Evolutionary conservation across 2,888 invertebrate genomes (phyloP).

Genomic region (Chloromyia formosa): DNA sequence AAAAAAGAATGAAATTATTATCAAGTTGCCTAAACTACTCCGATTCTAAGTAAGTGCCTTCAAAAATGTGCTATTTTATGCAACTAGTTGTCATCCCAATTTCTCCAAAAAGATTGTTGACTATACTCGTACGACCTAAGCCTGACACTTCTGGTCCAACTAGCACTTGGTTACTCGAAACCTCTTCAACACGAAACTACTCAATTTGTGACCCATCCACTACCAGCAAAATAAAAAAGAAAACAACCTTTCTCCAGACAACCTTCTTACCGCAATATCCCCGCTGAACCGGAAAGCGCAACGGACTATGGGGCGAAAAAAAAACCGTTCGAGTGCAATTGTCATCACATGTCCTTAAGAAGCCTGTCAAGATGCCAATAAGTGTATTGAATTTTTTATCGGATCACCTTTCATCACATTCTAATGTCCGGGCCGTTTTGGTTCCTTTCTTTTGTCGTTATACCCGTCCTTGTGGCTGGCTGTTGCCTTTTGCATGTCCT

Average conservation of each 20-base stretch:
- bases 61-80: too few relatives aligned
- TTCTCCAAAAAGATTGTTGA: too few relatives aligned
- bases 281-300: not conserved
- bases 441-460: slow-evolving; percentile 1
- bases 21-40: too few relatives aligned
- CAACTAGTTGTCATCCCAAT: too few relatives aligned
- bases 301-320: not conserved
- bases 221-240: not conserved
- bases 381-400: slow-evolving; percentile 40
- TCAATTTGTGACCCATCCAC: not conserved
- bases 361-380: slow-evolving; percentile 43
- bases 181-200: not conserved
- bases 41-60: too few relatives aligned
- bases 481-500: slow-evolving; percentile 37
- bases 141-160: too few relatives aligned
- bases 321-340: slow-evolving; percentile 37
- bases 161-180: too few relatives aligned
- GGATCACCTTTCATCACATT: slow-evolving; percentile 35
- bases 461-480: not conserved
- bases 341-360: slow-evolving; percentile 43
- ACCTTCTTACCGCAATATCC: not conserved
- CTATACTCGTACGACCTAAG: too few relatives aligned
- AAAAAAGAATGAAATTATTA: too few relatives aligned
- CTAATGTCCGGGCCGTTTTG: slow-evolving; percentile 16
- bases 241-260: not conserved